These are phyloP conservation scores for Sphaerophoria taeniata DNA, from an alignment of 2,888 invertebrate genomes.

Conservation along the genomic window DNA sequence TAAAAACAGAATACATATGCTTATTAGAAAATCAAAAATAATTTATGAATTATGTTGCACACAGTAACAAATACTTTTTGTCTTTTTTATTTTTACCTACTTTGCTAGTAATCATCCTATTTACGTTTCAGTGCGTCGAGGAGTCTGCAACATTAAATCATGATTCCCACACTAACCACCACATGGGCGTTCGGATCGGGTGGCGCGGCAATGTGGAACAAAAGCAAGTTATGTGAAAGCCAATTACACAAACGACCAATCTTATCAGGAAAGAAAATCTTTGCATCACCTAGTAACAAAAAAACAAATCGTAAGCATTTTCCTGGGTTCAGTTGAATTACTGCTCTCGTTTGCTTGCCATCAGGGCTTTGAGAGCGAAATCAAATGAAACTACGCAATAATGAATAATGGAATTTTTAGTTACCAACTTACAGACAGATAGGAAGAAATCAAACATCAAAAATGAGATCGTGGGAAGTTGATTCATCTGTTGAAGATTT, in stretches of 20 bases:
- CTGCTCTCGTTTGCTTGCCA: too few relatives aligned
- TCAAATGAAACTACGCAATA: constrained; percentile 74
- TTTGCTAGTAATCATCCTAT: too few relatives aligned
- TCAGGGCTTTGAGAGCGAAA: too few relatives aligned
- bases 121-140: too few relatives aligned
- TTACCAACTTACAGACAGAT: constrained; percentile 6
- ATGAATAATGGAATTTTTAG: constrained; percentile 73
- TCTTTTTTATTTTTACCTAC: too few relatives aligned
- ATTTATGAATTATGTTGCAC: too few relatives aligned
- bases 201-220: background rate
- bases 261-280: constrained; percentile 71
- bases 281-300: constrained; percentile 46
- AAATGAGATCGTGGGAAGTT: constrained; percentile 74
- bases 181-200: too few relatives aligned
- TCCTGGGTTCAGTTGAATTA: too few relatives aligned
- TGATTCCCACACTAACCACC: constrained; percentile 8
- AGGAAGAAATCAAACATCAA: constrained; percentile 70
- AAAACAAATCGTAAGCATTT: constrained; percentile 54
- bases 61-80: too few relatives aligned
- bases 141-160: background rate
- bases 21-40: too few relatives aligned
- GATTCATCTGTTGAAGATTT: constrained; percentile 69
- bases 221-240: constrained; percentile 30
- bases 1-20: too few relatives aligned
- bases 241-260: constrained; percentile 18